Evolutionary conservation across 2,113 vertebrate genomes (phyloP).

Genomic region (Corynorhinus townsendii): DNA sequence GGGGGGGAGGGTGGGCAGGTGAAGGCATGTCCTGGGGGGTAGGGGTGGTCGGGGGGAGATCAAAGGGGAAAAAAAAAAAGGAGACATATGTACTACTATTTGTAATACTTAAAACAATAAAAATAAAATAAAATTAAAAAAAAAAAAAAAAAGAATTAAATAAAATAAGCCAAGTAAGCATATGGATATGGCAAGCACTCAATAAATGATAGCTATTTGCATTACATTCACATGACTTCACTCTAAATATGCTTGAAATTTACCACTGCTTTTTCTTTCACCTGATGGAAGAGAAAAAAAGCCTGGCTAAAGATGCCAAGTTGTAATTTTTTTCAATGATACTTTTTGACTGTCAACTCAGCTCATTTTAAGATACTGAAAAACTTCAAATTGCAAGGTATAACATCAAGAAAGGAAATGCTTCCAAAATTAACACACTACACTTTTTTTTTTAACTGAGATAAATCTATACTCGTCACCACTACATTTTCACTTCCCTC

Average conservation of each 20-base stretch:
- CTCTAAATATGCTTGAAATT: constrained; percentile 12
- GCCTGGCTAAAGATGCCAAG: constrained; percentile 23
- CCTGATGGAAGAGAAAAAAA: background rate
- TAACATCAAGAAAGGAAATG: constrained; percentile 34
- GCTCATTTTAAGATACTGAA: constrained; percentile 46
- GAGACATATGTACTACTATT: too few relatives aligned
- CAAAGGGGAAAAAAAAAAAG: too few relatives aligned
- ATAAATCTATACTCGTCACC: constrained; percentile 9
- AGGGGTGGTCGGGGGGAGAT: too few relatives aligned
- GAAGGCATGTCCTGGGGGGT: too few relatives aligned
- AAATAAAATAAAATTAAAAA: too few relatives aligned
- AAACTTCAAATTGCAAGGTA: constrained; percentile 57
- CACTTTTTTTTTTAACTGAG: background rate
- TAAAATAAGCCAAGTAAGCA: background rate
- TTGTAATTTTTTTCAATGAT: constrained; percentile 30
- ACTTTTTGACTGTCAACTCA: constrained; percentile 34
- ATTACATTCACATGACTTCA: background rate
- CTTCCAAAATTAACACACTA: constrained; percentile 44
- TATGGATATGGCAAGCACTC: background rate
- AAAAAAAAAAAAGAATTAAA: too few relatives aligned
- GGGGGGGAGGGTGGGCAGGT: too few relatives aligned
- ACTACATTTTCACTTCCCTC: background rate
- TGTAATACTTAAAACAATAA: too few relatives aligned
- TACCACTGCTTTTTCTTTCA: background rate
- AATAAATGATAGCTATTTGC: background rate